These are phyloP conservation scores for Psilopsiagon aymara DNA, from an alignment of 2,113 vertebrate species.

Conservation along the genomic window DNA sequence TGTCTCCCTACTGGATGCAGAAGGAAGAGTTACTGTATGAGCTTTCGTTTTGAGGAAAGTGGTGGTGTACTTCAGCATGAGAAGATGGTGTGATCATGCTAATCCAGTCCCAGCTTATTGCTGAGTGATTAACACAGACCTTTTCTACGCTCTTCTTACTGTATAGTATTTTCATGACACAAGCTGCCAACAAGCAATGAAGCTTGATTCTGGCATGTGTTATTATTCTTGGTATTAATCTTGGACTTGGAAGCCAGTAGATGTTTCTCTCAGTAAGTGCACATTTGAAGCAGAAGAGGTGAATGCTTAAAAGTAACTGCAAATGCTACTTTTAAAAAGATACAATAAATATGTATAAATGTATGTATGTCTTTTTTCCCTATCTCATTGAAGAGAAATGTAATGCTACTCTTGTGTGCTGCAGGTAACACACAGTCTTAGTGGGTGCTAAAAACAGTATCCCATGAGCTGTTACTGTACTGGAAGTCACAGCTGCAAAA, in stretches of 20 bases:
- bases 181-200: slow-evolving; percentile 59
- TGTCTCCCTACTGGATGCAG: slow-evolving; percentile 4
- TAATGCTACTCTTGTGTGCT: not conserved
- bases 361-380: slow-evolving; percentile 60
- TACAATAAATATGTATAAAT: slow-evolving; percentile 65
- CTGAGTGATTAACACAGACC: slow-evolving; percentile 34
- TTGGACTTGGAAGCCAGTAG: slow-evolving; percentile 73
- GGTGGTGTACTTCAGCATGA: not conserved
- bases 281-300: slow-evolving; percentile 61
- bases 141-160: slow-evolving; percentile 59
- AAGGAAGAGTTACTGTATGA: not conserved
- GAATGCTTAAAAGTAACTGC: slow-evolving; percentile 59
- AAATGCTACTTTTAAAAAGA: slow-evolving; percentile 58
- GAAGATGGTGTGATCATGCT: not conserved
- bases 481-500: not conserved
- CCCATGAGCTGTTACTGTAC: not conserved
- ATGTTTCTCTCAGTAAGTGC: slow-evolving; percentile 58
- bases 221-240: slow-evolving; percentile 56
- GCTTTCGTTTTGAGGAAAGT: slow-evolving; percentile 28
- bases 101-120: slow-evolving; percentile 7
- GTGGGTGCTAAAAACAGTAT: not conserved
- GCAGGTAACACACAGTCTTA: not conserved
- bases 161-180: slow-evolving; percentile 44
- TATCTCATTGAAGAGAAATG: slow-evolving; percentile 17
- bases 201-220: slow-evolving; percentile 62